Evolutionary conservation across 2,888 invertebrate genomes (phyloP), one percentile per base, ranked within the genome.

Genomic region (Entomobrya multifasciata): DNA sequence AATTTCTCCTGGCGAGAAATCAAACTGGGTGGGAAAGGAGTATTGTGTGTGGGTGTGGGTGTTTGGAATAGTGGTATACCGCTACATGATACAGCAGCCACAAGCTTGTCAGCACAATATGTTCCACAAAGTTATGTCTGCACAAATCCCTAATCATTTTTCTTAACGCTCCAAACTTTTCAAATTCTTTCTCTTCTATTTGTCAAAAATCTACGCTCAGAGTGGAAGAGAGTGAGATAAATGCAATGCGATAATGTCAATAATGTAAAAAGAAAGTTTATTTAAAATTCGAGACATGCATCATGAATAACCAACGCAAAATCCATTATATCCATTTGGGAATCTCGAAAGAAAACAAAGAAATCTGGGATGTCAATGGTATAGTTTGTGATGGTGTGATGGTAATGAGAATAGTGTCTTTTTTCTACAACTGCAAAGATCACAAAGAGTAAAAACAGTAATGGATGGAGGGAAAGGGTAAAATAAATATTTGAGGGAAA

Each of bases 301-400:
- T 60, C 57, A 60, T 60, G 25, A 60, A 60, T 60, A 60, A 60
- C 22, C 25, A 60, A 60, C 25, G 25, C 25, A 22, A 60, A 25
- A 60, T 60, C 57, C 57, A 60, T 60, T 60, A 25, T 60, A 60
- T 27, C 57, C 57, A 60, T 60, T 60, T 60, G 25, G 15, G 57
- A 60, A 25, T 60, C 25, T 22, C 27, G 8, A 17, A 20, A 55
- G 20, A 60, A 22, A 60, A 27, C 25, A 27, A 8, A 3, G 4
- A 25, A 60, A 15, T 17, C 1, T 25, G 57, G 10, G 11, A 25
- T 60, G 57, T 25, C 20, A 13, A 60, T 60, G 57, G 57, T 25
- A 60, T 25, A 60, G 57, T 60, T 60, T 25, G 4, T 13, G 17
- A 17, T 60, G 13, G 25, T 60, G 17, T 60, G 17, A 60, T 25